Conservation (phyloP, 1,140 invertebrate species). For the Meloidogyne floridensis region DNA sequence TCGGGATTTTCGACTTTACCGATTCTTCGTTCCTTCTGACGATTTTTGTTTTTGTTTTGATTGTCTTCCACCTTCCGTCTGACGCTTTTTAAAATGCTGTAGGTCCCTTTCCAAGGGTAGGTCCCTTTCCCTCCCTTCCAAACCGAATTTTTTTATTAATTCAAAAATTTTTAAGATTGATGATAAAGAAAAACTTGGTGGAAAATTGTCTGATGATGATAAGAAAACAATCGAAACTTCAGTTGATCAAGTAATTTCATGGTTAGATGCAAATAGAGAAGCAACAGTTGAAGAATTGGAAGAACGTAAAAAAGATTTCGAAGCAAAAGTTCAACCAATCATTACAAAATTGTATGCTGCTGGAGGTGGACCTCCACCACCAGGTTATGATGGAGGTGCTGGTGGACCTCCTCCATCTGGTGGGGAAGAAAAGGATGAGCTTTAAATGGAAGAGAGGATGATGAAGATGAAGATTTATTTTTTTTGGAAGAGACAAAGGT, state of each 20-base stretch:
- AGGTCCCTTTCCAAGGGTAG: no score
- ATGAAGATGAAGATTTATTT: background rate
- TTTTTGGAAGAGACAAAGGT: background rate
- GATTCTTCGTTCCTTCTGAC: no score
- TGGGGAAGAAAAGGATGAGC: conserved; percentile 62
- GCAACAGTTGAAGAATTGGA: conserved; percentile 90
- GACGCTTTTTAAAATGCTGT: no score
- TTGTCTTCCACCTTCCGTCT: no score
- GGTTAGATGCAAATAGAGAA: conserved; percentile 93
- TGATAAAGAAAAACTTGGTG: conserved; percentile 96
- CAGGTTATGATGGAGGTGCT: conserved; percentile 64
- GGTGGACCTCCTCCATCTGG: conserved; percentile 23
- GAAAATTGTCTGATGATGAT: conserved; percentile 85
- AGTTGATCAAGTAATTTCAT: conserved; percentile 94
- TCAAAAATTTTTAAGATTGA: conserved; percentile 69
- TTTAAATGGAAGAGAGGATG: conserved; percentile 41
- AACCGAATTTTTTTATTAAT: no score
- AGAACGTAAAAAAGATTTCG: conserved; percentile 93
- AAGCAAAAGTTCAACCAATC: conserved; percentile 89
- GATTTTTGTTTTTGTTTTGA: no score
- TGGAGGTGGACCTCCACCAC: conserved; percentile 71
- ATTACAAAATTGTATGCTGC: conserved; percentile 91
- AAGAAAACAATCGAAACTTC: conserved; percentile 91
- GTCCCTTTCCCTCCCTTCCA: no score
- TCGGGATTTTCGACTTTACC: no score